Conservation (phyloP, 2,797 vertebrate genomes). For the Otolemur crassicaudatus region DNA sequence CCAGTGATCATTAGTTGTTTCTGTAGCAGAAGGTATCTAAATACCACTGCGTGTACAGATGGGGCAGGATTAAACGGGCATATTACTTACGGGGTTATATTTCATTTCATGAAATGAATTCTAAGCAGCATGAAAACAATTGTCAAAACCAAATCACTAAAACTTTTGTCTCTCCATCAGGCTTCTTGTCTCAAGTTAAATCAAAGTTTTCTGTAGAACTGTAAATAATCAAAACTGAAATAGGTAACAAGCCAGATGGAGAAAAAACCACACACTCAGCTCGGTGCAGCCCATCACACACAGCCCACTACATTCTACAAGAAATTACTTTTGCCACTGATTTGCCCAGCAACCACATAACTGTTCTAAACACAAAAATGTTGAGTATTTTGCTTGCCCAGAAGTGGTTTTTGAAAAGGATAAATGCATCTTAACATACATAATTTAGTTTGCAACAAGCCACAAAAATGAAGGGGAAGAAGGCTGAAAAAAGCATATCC, state of each 20-base stretch:
- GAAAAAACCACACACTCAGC: not conserved
- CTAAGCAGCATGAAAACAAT: slow-evolving; percentile 65
- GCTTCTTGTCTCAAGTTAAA: slow-evolving; percentile 54
- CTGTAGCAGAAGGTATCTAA: slow-evolving; percentile 86
- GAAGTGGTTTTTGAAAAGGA: slow-evolving; percentile 68
- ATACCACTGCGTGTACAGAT: slow-evolving; percentile 82
- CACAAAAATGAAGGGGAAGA: slow-evolving; percentile 75
- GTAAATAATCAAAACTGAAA: slow-evolving; percentile 61
- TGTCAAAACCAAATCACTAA: slow-evolving; percentile 48
- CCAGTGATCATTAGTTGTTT: slow-evolving; percentile 79
- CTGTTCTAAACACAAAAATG: slow-evolving; percentile 68
- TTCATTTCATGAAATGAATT: slow-evolving; percentile 69
- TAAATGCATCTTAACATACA: slow-evolving; percentile 76
- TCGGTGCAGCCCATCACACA: slow-evolving; percentile 14
- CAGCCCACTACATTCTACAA: slow-evolving; percentile 20
- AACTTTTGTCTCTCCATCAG: not conserved
- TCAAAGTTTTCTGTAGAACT: slow-evolving; percentile 16
- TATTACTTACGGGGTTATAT: slow-evolving; percentile 55
- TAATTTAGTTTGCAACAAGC: slow-evolving; percentile 83
- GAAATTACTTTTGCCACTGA: slow-evolving; percentile 58
- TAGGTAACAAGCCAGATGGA: slow-evolving; percentile 44
- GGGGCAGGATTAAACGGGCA: slow-evolving; percentile 66
- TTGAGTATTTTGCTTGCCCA: slow-evolving; percentile 70
- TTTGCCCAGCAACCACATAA: slow-evolving; percentile 67
- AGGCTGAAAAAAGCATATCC: slow-evolving; percentile 28